A percentile compares a stretch with the other conserved stretches of the same genome.
phyloP scores from a whole-genome alignment of 2,797 vertebrate genomes.

The Poeciliopsis presidionis region DNA sequence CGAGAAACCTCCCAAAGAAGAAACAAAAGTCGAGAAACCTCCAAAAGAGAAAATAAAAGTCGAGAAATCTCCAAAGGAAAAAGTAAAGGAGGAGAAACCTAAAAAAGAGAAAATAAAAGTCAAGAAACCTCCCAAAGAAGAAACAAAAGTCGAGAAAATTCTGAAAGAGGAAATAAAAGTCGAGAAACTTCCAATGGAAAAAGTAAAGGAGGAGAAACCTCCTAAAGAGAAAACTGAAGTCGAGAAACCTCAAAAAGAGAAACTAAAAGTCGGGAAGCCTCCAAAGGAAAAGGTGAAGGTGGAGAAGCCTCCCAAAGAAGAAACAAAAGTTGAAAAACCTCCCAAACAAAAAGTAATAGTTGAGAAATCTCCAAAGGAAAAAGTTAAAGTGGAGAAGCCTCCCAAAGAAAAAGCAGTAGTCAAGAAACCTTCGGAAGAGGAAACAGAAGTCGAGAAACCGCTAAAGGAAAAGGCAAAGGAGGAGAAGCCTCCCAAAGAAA shows the following conservation, averaged over 20 bases:
- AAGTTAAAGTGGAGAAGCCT: background rate
- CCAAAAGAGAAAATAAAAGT: too few species aligned
- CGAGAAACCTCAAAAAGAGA: fast-evolving
- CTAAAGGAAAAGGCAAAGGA: background rate
- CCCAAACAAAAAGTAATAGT: background rate
- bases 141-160: too few species aligned
- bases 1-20: too few species aligned
- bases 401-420: too few species aligned
- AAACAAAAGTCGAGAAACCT: too few species aligned
- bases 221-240: background rate
- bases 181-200: too few species aligned
- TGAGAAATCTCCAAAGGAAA: background rate
- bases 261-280: fast-evolving
- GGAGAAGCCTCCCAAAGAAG: background rate
- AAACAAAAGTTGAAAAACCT: background rate
- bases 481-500: background rate
- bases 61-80: too few species aligned
- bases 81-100: too few species aligned
- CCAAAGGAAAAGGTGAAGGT: background rate
- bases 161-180: too few species aligned
- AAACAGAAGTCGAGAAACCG: background rate
- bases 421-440: background rate
- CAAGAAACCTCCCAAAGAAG: too few species aligned
- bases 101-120: too few species aligned
- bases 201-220: background rate